Evolutionary conservation across 2,113 vertebrate genomes (phyloP).

Genomic region (Euleptes europaea): DNA sequence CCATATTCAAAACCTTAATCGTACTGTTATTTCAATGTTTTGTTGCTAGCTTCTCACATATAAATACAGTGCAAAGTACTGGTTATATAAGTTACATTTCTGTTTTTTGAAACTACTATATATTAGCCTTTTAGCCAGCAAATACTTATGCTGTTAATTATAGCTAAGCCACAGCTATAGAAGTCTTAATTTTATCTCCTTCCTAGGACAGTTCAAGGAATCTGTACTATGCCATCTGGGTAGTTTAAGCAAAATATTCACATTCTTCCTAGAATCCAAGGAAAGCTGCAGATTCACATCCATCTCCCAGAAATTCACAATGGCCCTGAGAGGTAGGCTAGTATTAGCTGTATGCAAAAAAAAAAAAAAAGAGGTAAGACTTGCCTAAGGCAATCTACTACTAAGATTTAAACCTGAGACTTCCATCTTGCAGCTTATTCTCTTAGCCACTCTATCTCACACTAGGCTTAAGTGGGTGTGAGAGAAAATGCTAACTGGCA

Average conservation of each 20-base stretch:
- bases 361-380: too few species aligned
- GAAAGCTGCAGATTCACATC: background rate
- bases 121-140: background rate
- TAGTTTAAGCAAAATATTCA: background rate
- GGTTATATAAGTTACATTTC: background rate
- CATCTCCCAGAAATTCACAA: too few species aligned
- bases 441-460: too few species aligned
- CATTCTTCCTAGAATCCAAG: background rate
- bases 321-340: too few species aligned
- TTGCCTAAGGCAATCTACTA: too few species aligned
- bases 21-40: background rate
- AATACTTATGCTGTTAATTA: background rate
- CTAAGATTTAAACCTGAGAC: too few species aligned
- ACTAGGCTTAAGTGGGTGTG: too few species aligned
- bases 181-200: accelerated
- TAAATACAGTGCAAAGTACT: background rate
- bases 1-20: background rate
- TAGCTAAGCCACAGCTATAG: background rate
- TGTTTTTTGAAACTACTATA: background rate
- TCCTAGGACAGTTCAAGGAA: conserved; percentile 12
- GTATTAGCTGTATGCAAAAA: too few species aligned
- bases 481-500: too few species aligned
- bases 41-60: background rate
- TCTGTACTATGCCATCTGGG: background rate
- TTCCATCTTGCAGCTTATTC: too few species aligned